A percentile compares a stretch with the other conserved stretches of the same genome.
Evolutionary conservation across 2,113 vertebrate species (phyloP).

Genomic region (Steatornis caripensis): DNA sequence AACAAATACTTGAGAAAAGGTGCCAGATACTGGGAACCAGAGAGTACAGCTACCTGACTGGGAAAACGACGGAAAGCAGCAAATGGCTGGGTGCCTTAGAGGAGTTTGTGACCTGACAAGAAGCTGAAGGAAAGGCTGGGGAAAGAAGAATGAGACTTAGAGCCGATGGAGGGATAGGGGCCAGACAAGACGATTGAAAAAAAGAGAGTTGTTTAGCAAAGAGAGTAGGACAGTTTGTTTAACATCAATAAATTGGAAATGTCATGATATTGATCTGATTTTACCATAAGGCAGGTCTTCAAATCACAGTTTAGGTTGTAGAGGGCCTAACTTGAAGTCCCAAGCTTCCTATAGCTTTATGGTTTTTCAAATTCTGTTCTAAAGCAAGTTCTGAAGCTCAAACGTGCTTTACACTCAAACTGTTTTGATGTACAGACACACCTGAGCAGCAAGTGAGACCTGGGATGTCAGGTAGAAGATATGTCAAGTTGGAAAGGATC

Average conservation of each 20-base stretch:
- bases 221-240: neutral
- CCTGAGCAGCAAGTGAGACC: neutral
- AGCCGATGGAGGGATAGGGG: neutral
- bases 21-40: neutral
- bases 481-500: neutral
- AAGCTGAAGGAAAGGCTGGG: neutral
- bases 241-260: neutral
- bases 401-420: neutral
- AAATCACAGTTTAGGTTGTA: neutral
- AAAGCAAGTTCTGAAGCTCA: neutral
- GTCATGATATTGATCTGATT: rapidly evolving
- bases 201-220: neutral
- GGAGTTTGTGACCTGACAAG: neutral
- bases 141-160: neutral
- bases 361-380: neutral
- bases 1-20: neutral
- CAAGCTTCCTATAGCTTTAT: neutral
- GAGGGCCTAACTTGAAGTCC: neutral
- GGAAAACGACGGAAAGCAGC: neutral
- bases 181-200: neutral
- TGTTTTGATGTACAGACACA: neutral
- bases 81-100: neutral
- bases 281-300: neutral
- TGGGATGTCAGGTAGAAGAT: neutral
- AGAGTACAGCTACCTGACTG: neutral